Evolutionary conservation across 92 coral and sea anemone species (phyloP).

Genomic region (Epizoanthus scotinus): DNA sequence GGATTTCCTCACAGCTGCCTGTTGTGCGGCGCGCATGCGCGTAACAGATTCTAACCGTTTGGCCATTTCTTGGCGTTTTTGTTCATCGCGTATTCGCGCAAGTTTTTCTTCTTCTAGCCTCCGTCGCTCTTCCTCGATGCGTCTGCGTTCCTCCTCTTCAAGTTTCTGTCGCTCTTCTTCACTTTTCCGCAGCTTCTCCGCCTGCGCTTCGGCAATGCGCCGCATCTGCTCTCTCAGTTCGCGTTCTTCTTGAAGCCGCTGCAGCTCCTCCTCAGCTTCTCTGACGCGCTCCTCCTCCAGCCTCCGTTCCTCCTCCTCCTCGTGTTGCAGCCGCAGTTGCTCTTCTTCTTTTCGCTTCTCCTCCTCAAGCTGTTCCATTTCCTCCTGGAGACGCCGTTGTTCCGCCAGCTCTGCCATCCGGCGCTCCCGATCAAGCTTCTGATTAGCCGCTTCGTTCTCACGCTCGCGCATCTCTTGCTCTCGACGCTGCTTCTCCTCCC

Average conservation of each 20-base stretch:
- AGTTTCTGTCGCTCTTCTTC: conserved; percentile 77
- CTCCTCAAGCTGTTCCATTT: conserved; percentile 82
- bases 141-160: conserved; percentile 81
- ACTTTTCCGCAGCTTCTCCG: conserved; percentile 75
- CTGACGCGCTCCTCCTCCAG: conserved; percentile 87
- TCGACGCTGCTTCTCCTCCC: conserved; percentile 91
- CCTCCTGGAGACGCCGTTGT: conserved; percentile 75
- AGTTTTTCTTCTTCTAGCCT: conserved; percentile 73
- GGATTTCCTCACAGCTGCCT: conserved; percentile 78
- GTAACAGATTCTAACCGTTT: conserved; percentile 83
- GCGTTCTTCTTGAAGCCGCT: conserved; percentile 85
- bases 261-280: conserved; percentile 92
- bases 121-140: conserved; percentile 75
- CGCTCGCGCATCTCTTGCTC: conserved; percentile 90
- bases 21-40: conserved; percentile 89
- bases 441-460: conserved; percentile 82
- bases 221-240: conserved; percentile 93
- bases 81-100: conserved; percentile 67
- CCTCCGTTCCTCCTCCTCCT: conserved; percentile 84
- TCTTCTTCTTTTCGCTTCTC: conserved; percentile 86
- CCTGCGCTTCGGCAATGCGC: conserved; percentile 94
- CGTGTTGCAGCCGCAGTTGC: conserved; percentile 62
- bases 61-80: conserved; percentile 80
- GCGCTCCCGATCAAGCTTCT: conserved; percentile 77
- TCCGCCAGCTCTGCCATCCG: conserved; percentile 81